Base-by-base conservation (phyloP, 2,797 vertebrate genomes). In the Microchirus variegatus region DNA sequence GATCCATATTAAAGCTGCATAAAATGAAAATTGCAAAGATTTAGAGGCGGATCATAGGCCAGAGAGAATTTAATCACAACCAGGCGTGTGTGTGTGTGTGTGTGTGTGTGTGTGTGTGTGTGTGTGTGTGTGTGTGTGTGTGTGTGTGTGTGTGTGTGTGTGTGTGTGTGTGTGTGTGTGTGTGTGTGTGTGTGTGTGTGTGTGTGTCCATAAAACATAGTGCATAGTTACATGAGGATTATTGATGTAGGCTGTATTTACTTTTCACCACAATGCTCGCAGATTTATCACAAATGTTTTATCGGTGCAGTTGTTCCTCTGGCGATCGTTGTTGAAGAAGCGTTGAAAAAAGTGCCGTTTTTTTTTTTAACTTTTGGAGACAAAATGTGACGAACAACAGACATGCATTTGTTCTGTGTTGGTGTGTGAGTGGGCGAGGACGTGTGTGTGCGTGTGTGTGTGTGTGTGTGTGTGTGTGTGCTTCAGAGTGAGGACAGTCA, bases 1-100 rank as follows among this genome's bases (percentile, higher is more conserved):
- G 89, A 95, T 95, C 95, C 95, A 94, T 94, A 95, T 95, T 97
- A 96, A 97, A 96, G 95, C 95, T 96, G 93, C 84, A 88, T 94
- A 94, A 97, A 97, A 97, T 96, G 95, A 96, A 97, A 96, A 97
- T 96, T 94, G 94, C 94, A 92, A 95, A 96, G 95, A 95, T 95
- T 96, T 94, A 96, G 92, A 92, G 92, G 89, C 71, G 93, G 94
- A 95, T 96, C 90, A 93, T 94, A 93, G 92, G 92, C 90, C 91
- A 82, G 89, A 86, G 92, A 94, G 93, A 95, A 95, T 95, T 94
- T 95, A 96, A 96, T 97, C 95, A 96, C 89, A 91, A 94, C 92
- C 88, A 91, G 88, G 84, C 85, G 77, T 31, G 31, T 31, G 31
- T 31, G 7, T 31, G 31, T 31, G 31, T 31, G 77, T 81, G 83